A percentile compares a stretch with the other conserved stretches of the same genome.
These are phyloP conservation scores for Pteromalus puparum DNA, from an alignment of 1,140 invertebrate species.

Conservation along the genomic window DNA sequence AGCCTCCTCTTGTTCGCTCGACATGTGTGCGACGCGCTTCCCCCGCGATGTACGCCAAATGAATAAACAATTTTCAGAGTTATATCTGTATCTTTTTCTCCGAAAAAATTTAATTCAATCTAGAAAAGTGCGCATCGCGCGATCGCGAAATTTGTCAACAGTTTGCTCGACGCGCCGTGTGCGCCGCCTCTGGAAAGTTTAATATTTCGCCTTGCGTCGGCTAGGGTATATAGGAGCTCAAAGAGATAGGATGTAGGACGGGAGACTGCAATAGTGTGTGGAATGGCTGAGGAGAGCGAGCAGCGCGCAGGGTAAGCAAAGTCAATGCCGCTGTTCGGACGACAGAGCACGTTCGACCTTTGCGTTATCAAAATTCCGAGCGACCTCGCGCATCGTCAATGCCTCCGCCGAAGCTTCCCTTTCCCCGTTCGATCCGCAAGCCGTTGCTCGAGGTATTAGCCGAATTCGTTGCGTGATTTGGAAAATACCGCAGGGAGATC, in stretches of 20 bases:
- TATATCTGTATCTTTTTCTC: neutral
- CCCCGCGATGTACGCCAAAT: conserved; percentile 32
- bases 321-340: conserved; percentile 60
- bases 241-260: neutral
- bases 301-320: conserved; percentile 23
- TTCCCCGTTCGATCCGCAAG: neutral
- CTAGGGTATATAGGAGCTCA: neutral
- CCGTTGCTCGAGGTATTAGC: conserved; percentile 20
- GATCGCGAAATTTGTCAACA: neutral
- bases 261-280: neutral
- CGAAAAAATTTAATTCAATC: too few relatives aligned
- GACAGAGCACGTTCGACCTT: conserved; percentile 56
- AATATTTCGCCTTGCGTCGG: neutral
- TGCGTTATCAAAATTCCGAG: conserved; percentile 63
- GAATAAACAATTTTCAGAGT: conserved; percentile 50
- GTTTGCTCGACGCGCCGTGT: neutral
- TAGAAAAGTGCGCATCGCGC: too few relatives aligned
- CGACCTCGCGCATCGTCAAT: conserved; percentile 34
- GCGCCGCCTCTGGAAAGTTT: neutral
- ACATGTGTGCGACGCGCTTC: conserved; percentile 21
- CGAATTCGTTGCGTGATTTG: conserved; percentile 24
- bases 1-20: neutral
- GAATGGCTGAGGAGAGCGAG: neutral
- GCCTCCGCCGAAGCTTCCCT: too few relatives aligned
- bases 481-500: neutral